Percentiles rank a stretch among this genome's conserved stretches.
Evolutionary conservation across 1,140 invertebrate species (phyloP).

Genomic region (Frieseomelitta varia): DNA sequence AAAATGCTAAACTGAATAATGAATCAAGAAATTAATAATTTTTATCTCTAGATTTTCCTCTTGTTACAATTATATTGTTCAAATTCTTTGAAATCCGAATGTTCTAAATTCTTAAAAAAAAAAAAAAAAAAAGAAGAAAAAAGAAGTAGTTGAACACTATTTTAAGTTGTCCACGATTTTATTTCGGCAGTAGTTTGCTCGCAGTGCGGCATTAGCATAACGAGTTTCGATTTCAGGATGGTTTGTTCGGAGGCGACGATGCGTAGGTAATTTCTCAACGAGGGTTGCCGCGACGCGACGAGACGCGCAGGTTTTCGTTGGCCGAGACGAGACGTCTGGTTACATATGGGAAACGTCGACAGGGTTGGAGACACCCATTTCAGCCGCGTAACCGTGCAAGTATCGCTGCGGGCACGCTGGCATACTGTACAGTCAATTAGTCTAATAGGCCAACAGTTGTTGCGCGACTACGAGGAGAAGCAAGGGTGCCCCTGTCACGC

Average conservation of each 20-base stretch:
- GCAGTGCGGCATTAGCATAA: conserved; percentile 60
- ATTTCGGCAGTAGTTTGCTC: background rate
- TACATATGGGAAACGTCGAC: conserved; percentile 24
- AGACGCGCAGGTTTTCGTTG: conserved; percentile 51
- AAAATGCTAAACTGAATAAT: too few relatives aligned
- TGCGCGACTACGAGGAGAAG: conserved; percentile 56
- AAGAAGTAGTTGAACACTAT: background rate
- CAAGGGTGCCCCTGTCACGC: conserved; percentile 56
- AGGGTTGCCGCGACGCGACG: conserved; percentile 63
- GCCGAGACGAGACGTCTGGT: conserved; percentile 29
- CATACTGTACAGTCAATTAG: conserved; percentile 81
- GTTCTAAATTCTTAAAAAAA: too few relatives aligned
- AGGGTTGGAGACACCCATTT: conserved; percentile 31
- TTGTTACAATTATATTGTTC: too few relatives aligned
- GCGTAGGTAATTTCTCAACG: conserved; percentile 73
- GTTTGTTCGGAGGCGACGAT: conserved; percentile 71
- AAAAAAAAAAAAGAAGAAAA: too few relatives aligned
- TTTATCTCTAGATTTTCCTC: too few relatives aligned
- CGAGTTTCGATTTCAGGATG: conserved; percentile 52
- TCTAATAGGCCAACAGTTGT: conserved; percentile 82
- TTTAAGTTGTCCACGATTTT: background rate
- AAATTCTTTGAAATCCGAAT: too few relatives aligned
- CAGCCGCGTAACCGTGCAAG: conserved; percentile 33
- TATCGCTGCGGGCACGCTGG: conserved; percentile 61
- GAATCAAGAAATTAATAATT: too few relatives aligned